A percentile compares a stretch with the other conserved stretches of the same genome.
phyloP scores from a whole-genome alignment of 2,797 vertebrate species.

The Poecilia picta region DNA sequence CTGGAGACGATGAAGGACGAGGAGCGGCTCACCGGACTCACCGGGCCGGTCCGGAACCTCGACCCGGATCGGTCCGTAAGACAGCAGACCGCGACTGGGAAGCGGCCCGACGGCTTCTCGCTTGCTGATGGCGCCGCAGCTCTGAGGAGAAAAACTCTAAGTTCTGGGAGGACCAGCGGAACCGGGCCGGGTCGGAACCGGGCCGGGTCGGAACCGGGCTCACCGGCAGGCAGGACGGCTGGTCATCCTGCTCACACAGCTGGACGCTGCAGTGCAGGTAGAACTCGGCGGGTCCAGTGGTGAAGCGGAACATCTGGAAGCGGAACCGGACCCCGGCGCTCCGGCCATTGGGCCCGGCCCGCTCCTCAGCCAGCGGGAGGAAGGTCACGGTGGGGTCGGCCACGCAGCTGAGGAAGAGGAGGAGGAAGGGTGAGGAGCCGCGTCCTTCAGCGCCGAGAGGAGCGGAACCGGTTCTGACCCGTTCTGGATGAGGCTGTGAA shows the following conservation, averaged over 20 bases:
- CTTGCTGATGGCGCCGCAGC: conserved; percentile 75
- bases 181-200: no score
- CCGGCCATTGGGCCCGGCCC: conserved; percentile 52
- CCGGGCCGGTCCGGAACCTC: conserved; percentile 56
- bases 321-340: conserved; percentile 69
- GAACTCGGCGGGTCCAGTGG: conserved; percentile 55
- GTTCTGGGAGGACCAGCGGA: no score
- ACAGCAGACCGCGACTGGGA: conserved; percentile 67
- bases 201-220: conserved; percentile 29
- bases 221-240: conserved; percentile 71
- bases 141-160: conserved; percentile 52
- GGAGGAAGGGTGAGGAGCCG: not conserved
- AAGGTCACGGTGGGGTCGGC: conserved; percentile 72
- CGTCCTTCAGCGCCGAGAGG: no score
- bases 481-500: conserved; percentile 70
- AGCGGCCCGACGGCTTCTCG: conserved; percentile 60
- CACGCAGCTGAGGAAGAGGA: conserved; percentile 63
- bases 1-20: not conserved
- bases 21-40: conserved; percentile 56
- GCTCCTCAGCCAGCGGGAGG: conserved; percentile 13
- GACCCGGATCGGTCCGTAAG: conserved; percentile 79
- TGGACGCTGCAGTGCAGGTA: conserved; percentile 81
- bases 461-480: conserved; percentile 53
- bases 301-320: conserved; percentile 82
- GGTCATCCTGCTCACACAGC: conserved; percentile 74